Conservation (phyloP, 2,888 invertebrate genomes). For the Harpagoxenus sublaevis region DNA sequence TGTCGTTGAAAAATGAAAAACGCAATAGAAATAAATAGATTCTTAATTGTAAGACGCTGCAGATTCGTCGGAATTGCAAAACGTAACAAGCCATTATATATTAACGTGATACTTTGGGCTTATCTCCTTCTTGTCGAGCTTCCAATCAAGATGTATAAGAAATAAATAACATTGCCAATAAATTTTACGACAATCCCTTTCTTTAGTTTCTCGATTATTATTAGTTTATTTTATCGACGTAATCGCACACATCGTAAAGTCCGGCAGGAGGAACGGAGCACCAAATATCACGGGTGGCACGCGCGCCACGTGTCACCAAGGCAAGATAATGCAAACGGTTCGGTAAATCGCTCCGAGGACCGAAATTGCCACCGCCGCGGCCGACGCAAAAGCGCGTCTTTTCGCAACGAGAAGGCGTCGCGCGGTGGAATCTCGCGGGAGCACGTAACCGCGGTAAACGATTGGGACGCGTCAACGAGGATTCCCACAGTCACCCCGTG, state of each 20-base stretch:
- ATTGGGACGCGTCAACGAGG: slow-evolving; percentile 69
- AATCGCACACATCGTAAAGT: not conserved
- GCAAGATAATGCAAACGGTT: not conserved
- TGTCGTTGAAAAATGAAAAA: slow-evolving; percentile 18
- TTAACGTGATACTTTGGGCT: not conserved
- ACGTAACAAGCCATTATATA: not conserved
- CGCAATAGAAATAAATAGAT: slow-evolving; percentile 13
- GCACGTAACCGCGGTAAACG: slow-evolving; percentile 57
- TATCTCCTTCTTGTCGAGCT: not conserved
- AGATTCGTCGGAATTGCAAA: not conserved
- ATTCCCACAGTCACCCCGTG: slow-evolving; percentile 79
- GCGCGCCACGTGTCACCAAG: slow-evolving; percentile 7
- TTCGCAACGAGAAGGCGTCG: slow-evolving; percentile 32
- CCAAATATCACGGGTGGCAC: not conserved
- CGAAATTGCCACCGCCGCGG: not conserved
- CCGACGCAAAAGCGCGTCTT: not conserved
- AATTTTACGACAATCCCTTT: not conserved
- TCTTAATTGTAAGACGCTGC: not conserved
- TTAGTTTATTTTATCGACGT: not conserved
- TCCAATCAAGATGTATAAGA: not conserved
- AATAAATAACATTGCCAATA: not conserved
- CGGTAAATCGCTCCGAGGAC: not conserved
- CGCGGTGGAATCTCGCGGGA: slow-evolving; percentile 10
- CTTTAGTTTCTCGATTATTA: not conserved
- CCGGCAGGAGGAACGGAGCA: not conserved